A percentile compares a stretch with the other conserved stretches of the same genome.
These are phyloP conservation scores for Poecilia picta DNA, from an alignment of 2,797 vertebrate genomes.

Conservation along the genomic window DNA sequence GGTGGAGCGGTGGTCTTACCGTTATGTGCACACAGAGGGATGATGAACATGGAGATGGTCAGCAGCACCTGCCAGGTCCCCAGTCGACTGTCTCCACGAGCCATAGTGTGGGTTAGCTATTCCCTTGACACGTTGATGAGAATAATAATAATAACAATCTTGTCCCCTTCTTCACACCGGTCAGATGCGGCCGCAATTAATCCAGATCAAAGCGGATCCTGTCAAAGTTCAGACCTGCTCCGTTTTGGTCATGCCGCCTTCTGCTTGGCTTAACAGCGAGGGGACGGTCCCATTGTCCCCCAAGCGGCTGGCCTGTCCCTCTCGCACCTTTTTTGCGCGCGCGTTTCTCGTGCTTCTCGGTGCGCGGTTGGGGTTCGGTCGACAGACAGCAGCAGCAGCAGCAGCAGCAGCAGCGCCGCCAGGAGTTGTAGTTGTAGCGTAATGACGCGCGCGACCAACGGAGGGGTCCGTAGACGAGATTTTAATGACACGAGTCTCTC, in stretches of 20 bases:
- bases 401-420: slow-evolving; percentile 11
- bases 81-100: slow-evolving; percentile 48
- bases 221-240: slow-evolving; percentile 66
- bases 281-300: slow-evolving; percentile 58
- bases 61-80: slow-evolving; percentile 73
- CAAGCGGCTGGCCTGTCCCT: slow-evolving; percentile 23
- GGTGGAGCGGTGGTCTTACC: slow-evolving; percentile 59
- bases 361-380: slow-evolving; percentile 11
- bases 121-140: slow-evolving; percentile 15
- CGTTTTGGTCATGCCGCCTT: slow-evolving; percentile 55
- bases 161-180: slow-evolving; percentile 19
- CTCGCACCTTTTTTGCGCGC: slow-evolving; percentile 45
- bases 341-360: slow-evolving; percentile 21
- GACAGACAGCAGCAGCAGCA: slow-evolving; percentile 12
- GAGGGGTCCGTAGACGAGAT: slow-evolving; percentile 38
- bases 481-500: slow-evolving; percentile 57
- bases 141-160: neutral
- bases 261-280: slow-evolving; percentile 34
- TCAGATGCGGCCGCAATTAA: slow-evolving; percentile 30
- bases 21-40: slow-evolving; percentile 59
- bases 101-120: slow-evolving; percentile 50
- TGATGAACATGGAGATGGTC: slow-evolving; percentile 68
- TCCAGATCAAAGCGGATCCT: slow-evolving; percentile 42
- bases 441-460: slow-evolving; percentile 63
- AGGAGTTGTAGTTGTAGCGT: slow-evolving; percentile 47